phyloP scores from a whole-genome alignment of 2,113 vertebrate genomes.

The Stegostoma tigrinum region DNA sequence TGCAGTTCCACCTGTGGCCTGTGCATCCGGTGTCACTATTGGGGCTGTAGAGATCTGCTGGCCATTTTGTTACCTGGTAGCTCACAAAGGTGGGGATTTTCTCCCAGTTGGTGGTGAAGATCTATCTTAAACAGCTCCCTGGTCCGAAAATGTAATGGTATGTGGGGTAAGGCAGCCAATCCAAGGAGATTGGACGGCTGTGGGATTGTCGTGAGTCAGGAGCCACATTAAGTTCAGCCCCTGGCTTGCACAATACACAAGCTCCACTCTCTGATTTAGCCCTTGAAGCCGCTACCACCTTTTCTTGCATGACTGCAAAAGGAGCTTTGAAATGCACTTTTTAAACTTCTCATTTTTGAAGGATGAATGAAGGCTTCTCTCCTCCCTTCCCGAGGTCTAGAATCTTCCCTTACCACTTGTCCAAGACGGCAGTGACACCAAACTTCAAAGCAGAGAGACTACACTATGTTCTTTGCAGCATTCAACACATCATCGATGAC shows the following conservation, averaged over 20 bases:
- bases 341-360: neutral
- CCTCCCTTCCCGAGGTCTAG: neutral
- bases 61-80: too few relatives aligned
- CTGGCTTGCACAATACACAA: neutral
- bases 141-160: too few relatives aligned
- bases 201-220: neutral
- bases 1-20: too few relatives aligned
- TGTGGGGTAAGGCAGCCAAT: too few relatives aligned
- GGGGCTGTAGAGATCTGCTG: too few relatives aligned
- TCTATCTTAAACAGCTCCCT: too few relatives aligned
- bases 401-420: neutral
- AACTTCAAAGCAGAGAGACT: neutral
- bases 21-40: too few relatives aligned
- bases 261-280: neutral
- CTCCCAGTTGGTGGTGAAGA: too few relatives aligned
- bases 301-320: neutral
- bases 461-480: too few relatives aligned
- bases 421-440: neutral
- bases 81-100: too few relatives aligned
- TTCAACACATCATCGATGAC: too few relatives aligned
- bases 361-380: neutral
- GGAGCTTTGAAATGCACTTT: neutral
- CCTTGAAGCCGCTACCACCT: neutral
- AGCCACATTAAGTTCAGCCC: neutral
- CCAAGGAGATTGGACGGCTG: too few relatives aligned